Evolutionary conservation across 2,888 invertebrate genomes (phyloP).

Genomic region (Allolobophora icterica): DNA sequence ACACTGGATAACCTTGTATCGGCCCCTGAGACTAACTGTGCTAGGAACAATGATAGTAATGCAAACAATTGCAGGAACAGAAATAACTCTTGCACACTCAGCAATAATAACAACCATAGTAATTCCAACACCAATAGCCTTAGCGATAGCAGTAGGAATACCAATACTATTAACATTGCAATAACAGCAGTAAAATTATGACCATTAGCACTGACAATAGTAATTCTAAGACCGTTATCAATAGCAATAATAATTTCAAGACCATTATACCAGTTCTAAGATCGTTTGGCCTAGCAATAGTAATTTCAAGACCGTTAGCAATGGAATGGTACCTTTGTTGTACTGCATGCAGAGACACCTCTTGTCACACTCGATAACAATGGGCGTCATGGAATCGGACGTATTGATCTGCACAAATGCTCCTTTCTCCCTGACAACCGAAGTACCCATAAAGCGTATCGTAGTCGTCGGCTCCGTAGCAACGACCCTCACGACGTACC

Average conservation of each 20-base stretch:
- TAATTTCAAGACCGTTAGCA: not conserved
- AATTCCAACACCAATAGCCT: too few relatives aligned
- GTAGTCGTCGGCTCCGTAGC: not conserved
- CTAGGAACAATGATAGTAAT: too few relatives aligned
- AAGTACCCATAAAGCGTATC: not conserved
- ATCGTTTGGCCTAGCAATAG: not conserved
- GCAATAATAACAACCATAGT: too few relatives aligned
- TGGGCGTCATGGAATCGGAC: conserved; percentile 44
- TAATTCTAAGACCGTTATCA: too few relatives aligned
- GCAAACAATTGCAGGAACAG: too few relatives aligned
- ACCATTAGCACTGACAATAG: not conserved
- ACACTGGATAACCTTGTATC: too few relatives aligned
- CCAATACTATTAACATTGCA: too few relatives aligned
- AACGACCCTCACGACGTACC: conserved; percentile 40
- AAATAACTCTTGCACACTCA: too few relatives aligned
- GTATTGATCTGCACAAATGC: not conserved
- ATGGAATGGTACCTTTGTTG: conserved; percentile 33
- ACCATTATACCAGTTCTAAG: not conserved
- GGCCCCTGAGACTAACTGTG: too few relatives aligned
- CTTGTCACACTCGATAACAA: conserved; percentile 38
- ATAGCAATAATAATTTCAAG: too few relatives aligned
- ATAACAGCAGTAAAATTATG: not conserved
- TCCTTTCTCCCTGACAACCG: not conserved
- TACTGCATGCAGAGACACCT: conserved; percentile 35
- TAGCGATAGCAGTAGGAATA: not conserved